Evolutionary conservation across 2,888 invertebrate genomes (phyloP).

Genomic region (Himalopsyche tibetana): DNA sequence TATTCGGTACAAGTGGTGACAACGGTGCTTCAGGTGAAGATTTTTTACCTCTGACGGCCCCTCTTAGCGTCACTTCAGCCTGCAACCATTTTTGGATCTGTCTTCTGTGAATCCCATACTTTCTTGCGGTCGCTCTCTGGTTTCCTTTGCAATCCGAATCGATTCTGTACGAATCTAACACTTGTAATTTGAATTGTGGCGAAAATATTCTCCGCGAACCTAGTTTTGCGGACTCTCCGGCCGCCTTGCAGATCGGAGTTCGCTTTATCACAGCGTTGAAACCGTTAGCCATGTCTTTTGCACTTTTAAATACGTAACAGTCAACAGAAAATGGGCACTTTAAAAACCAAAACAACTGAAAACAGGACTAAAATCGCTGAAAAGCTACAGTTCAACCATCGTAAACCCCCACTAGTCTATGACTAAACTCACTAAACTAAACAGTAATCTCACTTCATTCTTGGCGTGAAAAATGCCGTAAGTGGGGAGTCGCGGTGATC

Average conservation of each 20-base stretch:
- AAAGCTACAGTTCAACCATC: constrained; percentile 77
- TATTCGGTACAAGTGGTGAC: constrained; percentile 69
- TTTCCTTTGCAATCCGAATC: constrained; percentile 93
- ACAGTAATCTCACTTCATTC: constrained; percentile 82
- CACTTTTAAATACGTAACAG: constrained; percentile 63
- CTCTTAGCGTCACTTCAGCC: constrained; percentile 87
- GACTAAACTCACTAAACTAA: constrained; percentile 76
- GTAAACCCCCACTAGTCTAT: constrained; percentile 74
- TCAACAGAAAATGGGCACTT: constrained; percentile 62
- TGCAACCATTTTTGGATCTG: constrained; percentile 96
- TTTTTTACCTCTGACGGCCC: constrained; percentile 79
- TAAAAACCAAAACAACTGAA: constrained; percentile 62
- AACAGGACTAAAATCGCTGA: constrained; percentile 68
- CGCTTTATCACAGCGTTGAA: constrained; percentile 76
- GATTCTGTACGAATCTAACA: constrained; percentile 90
- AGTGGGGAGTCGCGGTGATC: constrained; percentile 67
- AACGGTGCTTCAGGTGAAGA: constrained; percentile 73
- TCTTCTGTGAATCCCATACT: constrained; percentile 91
- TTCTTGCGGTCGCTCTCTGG: constrained; percentile 92
- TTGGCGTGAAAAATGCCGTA: constrained; percentile 81
- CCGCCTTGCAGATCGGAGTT: constrained; percentile 70
- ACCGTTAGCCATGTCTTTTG: constrained; percentile 77
- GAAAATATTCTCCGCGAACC: constrained; percentile 92
- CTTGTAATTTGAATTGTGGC: constrained; percentile 92
- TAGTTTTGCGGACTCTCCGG: constrained; percentile 74